Evolutionary conservation across 2,888 invertebrate species (phyloP).

Genomic region (Cosmia pyralina): DNA sequence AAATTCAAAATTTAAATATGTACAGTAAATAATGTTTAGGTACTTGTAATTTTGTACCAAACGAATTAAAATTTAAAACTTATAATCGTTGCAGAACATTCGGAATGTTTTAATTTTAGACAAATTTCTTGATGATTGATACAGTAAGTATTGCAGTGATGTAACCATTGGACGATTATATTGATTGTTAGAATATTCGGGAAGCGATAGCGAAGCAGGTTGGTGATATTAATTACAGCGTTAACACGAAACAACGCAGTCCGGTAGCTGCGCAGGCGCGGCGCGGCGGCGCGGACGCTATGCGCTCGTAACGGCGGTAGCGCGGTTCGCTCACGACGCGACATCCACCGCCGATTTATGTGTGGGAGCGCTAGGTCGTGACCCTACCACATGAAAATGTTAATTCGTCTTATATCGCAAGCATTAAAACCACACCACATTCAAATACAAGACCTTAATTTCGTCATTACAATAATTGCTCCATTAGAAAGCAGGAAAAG

Average conservation of each 20-base stretch:
- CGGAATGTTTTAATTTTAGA: slow-evolving; percentile 23
- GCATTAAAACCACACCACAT: slow-evolving; percentile 62
- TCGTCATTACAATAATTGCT: slow-evolving; percentile 57
- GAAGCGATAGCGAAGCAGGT: slow-evolving; percentile 62
- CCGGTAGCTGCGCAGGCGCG: slow-evolving; percentile 67
- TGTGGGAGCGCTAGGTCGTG: slow-evolving; percentile 83
- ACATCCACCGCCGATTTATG: slow-evolving; percentile 82
- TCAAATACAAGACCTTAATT: slow-evolving; percentile 59
- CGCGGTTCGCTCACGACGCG: slow-evolving; percentile 79
- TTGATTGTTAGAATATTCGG: slow-evolving; percentile 41
- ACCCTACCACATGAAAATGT: slow-evolving; percentile 82
- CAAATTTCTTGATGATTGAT: slow-evolving; percentile 16
- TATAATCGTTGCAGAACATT: slow-evolving; percentile 2
- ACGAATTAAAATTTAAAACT: slow-evolving; percentile 6
- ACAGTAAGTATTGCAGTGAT: slow-evolving; percentile 13
- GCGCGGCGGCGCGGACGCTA: slow-evolving; percentile 58
- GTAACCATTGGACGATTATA: slow-evolving; percentile 12
- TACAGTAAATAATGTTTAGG: slow-evolving; percentile 11
- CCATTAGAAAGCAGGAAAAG: slow-evolving; percentile 59
- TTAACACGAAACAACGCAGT: slow-evolving; percentile 71
- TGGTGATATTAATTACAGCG: slow-evolving; percentile 77
- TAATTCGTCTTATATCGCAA: slow-evolving; percentile 76
- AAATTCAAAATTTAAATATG: neutral
- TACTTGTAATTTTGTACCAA: slow-evolving; percentile 10
- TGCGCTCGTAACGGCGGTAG: slow-evolving; percentile 67